A percentile compares a stretch with the other conserved stretches of the same genome.
These are phyloP conservation scores for Helarctos malayanus DNA, from an alignment of 2,797 vertebrate genomes.

Conservation along the genomic window DNA sequence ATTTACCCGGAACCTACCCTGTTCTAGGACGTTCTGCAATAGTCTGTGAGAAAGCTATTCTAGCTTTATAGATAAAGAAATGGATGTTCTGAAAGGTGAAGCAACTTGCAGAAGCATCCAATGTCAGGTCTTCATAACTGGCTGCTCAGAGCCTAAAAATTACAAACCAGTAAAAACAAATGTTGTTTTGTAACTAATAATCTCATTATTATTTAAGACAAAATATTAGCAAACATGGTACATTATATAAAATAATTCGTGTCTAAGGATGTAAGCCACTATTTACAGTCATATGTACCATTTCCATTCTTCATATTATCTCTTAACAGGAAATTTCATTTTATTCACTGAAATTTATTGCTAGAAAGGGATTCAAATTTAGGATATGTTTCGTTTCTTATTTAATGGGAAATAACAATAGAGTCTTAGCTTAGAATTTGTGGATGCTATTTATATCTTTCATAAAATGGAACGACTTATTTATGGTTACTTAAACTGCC, in stretches of 20 bases:
- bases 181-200: not conserved
- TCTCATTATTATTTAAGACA: slow-evolving; percentile 60
- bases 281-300: not conserved
- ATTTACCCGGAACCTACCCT: slow-evolving; percentile 27
- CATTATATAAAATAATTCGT: not conserved
- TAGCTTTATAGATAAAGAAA: slow-evolving; percentile 39
- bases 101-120: slow-evolving; percentile 19
- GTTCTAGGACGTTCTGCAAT: slow-evolving; percentile 29
- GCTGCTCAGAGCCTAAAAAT: slow-evolving; percentile 17
- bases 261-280: not conserved
- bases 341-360: slow-evolving; percentile 57
- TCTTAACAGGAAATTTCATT: slow-evolving; percentile 32
- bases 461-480: slow-evolving; percentile 43
- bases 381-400: slow-evolving; percentile 47
- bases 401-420: slow-evolving; percentile 35
- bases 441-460: not conserved
- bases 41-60: not conserved
- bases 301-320: slow-evolving; percentile 39
- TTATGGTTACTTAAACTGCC: slow-evolving; percentile 42
- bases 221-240: not conserved
- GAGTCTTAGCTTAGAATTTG: slow-evolving; percentile 56
- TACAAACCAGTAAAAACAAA: slow-evolving; percentile 46
- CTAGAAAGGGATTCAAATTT: slow-evolving; percentile 42
- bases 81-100: slow-evolving; percentile 26
- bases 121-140: slow-evolving; percentile 31